Base-by-base conservation (phyloP, 2,888 invertebrate species). In the Temnothorax unifasciatus region DNA sequence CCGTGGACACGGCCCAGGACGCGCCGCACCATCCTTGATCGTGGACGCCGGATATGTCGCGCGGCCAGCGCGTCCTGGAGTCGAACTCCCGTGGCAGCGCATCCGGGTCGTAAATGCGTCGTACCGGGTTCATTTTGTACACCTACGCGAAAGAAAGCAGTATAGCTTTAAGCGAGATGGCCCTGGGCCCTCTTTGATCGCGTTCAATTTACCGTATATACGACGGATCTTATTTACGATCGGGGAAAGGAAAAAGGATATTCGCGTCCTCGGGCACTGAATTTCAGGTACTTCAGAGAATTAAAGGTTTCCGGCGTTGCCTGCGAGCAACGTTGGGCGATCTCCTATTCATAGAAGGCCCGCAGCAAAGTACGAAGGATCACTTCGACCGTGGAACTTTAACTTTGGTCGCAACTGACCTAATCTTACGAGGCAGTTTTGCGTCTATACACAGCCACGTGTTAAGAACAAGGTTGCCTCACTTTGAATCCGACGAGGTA, bases 1-100 rank as follows among this genome's bases (percentile, higher is more conserved):
- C 97, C 0, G 99, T 97, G 0, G 98, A 97, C 41, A 99, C 96
- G 0, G 98, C 99, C 99, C 99, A 99, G 2, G 99, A 99, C 0
- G 99, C 97, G 0, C 98, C 99, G 93, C 99, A 95, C 96, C 96
- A 97, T 86, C 96, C 97, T 95, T 97, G 97, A 95, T 97, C 97
- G 5, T 96, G 95, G 5, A 97, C 95, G 0, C 96, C 96, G 0
- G 97, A 96, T 74, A 99, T 97, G 90, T 96, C 96, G 1, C 96
- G 95, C 0, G 96, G 96, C 99, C 99, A 99, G 74, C 96, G 96
- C 0, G 95, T 94, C 18, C 97, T 95, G 0, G 98, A 96, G 93
- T 99, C 98, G 94, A 99, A 99, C 61, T 96, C 93, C 18, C 93
- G 93, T 0, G 98, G 98, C 87, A 98, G 95, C 0, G 93, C 89